A percentile compares a stretch with the other conserved stretches of the same genome.
These are phyloP conservation scores for Cryptocheilus praepositus DNA, from an alignment of 2,888 invertebrate genomes.

Conservation along the genomic window DNA sequence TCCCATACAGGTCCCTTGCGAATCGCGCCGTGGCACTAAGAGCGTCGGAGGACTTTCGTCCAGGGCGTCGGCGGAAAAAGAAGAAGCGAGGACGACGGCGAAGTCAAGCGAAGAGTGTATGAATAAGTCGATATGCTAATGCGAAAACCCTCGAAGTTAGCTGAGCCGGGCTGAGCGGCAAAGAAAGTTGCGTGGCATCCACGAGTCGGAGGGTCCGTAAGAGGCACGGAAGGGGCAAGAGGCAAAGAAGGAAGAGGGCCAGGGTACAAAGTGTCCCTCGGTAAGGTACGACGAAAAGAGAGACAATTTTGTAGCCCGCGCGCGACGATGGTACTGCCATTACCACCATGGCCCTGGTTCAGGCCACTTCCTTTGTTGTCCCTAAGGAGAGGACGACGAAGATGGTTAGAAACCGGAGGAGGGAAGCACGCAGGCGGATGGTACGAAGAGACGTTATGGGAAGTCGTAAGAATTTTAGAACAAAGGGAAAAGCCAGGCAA, in stretches of 20 bases:
- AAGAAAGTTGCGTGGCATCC: constrained; percentile 61
- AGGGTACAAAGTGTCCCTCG: constrained; percentile 9
- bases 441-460: constrained; percentile 33
- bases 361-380: constrained; percentile 61
- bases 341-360: constrained; percentile 46
- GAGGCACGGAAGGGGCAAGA: constrained; percentile 49
- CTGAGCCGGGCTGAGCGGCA: constrained; percentile 50
- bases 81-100: constrained; percentile 24
- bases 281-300: constrained; percentile 11
- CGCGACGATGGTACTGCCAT: constrained; percentile 34
- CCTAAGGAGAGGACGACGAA: constrained; percentile 23
- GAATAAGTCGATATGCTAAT: constrained; percentile 73
- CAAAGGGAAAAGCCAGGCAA: constrained; percentile 52
- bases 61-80: constrained; percentile 18
- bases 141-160: constrained; percentile 67
- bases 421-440: constrained; percentile 12
- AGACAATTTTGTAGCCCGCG: constrained; percentile 50
- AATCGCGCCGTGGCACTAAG: constrained; percentile 20
- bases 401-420: constrained; percentile 10
- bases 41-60: constrained; percentile 36
- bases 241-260: constrained; percentile 27
- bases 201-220: constrained; percentile 40
- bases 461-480: constrained; percentile 68
- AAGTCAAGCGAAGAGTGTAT: constrained; percentile 52
- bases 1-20: constrained; percentile 13